Conservation (phyloP, 2,888 invertebrate genomes). For the Drosophila stalkeri region DNA sequence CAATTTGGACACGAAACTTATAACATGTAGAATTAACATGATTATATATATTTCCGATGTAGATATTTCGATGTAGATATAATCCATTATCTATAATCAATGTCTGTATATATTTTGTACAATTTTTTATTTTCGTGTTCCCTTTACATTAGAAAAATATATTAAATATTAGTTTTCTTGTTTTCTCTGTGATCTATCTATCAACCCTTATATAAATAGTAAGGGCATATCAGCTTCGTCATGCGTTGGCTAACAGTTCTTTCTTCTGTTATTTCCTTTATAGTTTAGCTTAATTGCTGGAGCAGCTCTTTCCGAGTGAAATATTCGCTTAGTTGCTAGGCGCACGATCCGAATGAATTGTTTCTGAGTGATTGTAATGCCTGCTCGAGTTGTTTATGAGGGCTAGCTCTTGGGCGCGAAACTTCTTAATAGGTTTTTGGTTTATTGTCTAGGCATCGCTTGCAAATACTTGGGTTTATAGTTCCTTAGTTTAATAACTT, state of each 20-base stretch:
- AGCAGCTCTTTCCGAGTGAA: slow-evolving; percentile 27
- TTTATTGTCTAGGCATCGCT: slow-evolving; percentile 24
- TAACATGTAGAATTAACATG: neutral
- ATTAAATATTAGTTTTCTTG: no score
- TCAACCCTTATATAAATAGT: neutral
- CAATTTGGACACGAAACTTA: neutral
- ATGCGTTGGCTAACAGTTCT: neutral
- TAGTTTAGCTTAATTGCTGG: slow-evolving; percentile 33
- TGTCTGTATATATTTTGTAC: no score
- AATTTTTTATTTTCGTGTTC: no score
- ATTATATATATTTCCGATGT: neutral
- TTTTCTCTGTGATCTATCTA: no score
- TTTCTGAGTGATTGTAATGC: slow-evolving; percentile 20
- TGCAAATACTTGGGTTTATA: neutral
- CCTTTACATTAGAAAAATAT: no score
- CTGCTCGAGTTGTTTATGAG: neutral
- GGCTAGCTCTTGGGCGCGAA: slow-evolving; percentile 5
- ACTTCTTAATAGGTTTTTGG: slow-evolving; percentile 36
- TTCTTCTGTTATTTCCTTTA: neutral
- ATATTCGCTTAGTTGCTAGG: slow-evolving; percentile 44
- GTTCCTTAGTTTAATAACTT: slow-evolving; percentile 7
- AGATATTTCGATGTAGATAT: no score
- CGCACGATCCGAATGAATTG: slow-evolving; percentile 23
- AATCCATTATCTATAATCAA: no score
- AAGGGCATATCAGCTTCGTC: neutral